Evolutionary conservation across 1,140 invertebrate species (phyloP).

Genomic region (Megalonaias nervosa): DNA sequence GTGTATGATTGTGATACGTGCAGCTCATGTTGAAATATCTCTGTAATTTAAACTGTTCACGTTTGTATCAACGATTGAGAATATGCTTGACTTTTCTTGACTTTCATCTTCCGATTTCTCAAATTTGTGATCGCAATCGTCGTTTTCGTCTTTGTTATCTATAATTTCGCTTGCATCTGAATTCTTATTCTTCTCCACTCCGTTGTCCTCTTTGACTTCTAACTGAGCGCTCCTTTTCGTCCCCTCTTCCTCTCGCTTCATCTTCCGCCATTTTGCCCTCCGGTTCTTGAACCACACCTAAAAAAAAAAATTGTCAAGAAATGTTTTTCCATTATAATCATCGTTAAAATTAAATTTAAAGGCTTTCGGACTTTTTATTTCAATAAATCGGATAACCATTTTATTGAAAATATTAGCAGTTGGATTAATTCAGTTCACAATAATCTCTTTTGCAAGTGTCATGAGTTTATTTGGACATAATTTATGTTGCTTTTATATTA

Average conservation of each 20-base stretch:
- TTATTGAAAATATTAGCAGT: no score
- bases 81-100: constrained; percentile 8
- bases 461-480: no score
- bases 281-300: constrained; percentile 96
- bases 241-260: constrained; percentile 87
- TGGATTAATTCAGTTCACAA: no score
- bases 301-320: constrained; percentile 52
- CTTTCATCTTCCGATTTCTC: constrained; percentile 15
- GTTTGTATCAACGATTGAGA: constrained; percentile 24
- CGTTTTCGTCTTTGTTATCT: constrained; percentile 18
- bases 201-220: constrained; percentile 8
- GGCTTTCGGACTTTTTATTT: no score
- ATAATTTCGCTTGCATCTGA: neutral
- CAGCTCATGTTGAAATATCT: constrained; percentile 8
- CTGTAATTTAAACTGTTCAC: constrained; percentile 32
- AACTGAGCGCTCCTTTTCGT: constrained; percentile 36
- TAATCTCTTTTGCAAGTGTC: no score
- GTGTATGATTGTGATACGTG: no score
- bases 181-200: neutral
- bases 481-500: no score
- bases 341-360: no score
- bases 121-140: constrained; percentile 16
- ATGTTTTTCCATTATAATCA: no score
- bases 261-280: constrained; percentile 95
- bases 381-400: no score